Base-by-base conservation (phyloP, 2,888 invertebrate species). In the Clistopyga incitator region DNA sequence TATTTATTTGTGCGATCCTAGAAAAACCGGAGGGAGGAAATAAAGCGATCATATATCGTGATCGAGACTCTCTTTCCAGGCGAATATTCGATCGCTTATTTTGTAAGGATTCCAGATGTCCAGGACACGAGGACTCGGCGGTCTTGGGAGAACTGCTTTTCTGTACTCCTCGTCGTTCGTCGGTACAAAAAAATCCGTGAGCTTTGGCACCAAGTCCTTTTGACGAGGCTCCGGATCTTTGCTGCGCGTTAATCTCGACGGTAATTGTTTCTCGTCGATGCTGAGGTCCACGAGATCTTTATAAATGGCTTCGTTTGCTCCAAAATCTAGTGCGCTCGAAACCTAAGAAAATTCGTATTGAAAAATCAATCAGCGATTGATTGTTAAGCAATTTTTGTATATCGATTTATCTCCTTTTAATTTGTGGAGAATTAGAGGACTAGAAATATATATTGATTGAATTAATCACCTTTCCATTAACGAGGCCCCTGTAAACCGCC, bases 211-310 rank as follows among this genome's bases (percentile, higher is more conserved):
- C 42, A 89, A 64, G 74, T 92, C 92, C 71, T 85, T 90, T 74
- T 89, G 87, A 50, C 91, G 82, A 42, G 91, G 92, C 54, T 90
- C 90, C 15, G 92, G 92, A 88, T 91, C 92, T 71, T 90, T 92
- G 67, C 89, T 92, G 2, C 92, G 88, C 4, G 84, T 90, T 34
- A 92, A 6, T 85, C 88, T 87, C 23, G 75, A 61, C n/a, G 91
- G 90, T 3, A 92, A 82, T 81, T 90, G 88, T 65, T 89, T 87
- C 20, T 92, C 91, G 71, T 91, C 89, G 42, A 92, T 70, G 11
- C 88, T 89, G 13, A 93, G 81, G 70, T 91, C 88, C 6, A 93
- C 87, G 13, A 93, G 87, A 78, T 92, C 88, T 78, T 89, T 91
- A 45, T 89, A 93, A 67, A 92, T 86, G n/a, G 85, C 82, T 81